A percentile compares a stretch with the other conserved stretches of the same genome.
phyloP scores from a whole-genome alignment of 2,113 vertebrate species.

The Myrmecophaga tridactyla region DNA sequence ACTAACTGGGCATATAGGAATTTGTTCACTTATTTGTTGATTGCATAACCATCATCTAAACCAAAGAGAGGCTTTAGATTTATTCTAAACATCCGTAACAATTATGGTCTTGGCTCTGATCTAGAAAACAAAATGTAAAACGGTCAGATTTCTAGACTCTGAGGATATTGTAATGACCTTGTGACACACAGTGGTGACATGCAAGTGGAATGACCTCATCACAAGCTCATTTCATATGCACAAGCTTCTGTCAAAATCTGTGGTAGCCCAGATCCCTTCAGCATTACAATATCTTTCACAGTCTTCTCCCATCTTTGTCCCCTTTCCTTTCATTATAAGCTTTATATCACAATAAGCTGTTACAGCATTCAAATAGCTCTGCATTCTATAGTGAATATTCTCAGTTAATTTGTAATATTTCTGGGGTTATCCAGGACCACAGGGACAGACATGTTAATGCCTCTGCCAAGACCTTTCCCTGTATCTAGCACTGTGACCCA shows the following conservation, averaged over 20 bases:
- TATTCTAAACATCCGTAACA: neutral
- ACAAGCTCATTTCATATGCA: neutral
- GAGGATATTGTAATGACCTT: neutral
- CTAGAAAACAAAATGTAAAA: slow-evolving; percentile 32
- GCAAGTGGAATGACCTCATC: neutral
- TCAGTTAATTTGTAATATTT: neutral
- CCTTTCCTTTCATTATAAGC: neutral
- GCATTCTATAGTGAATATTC: neutral
- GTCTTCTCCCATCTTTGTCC: neutral
- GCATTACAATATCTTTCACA: neutral
- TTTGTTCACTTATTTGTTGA: neutral
- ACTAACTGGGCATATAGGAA: neutral
- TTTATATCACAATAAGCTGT: neutral
- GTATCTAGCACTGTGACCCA: neutral
- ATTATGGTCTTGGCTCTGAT: neutral
- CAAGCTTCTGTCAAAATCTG: neutral
- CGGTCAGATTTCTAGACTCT: neutral
- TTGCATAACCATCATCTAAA: neutral
- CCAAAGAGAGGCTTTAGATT: neutral
- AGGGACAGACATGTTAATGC: neutral
- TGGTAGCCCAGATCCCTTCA: neutral
- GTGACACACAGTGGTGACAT: neutral
- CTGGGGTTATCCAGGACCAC: neutral
- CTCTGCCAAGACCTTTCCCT: neutral
- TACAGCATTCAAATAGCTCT: neutral